phyloP scores from a whole-genome alignment of 2,888 invertebrate genomes.

The Drosophila anomelani region DNA sequence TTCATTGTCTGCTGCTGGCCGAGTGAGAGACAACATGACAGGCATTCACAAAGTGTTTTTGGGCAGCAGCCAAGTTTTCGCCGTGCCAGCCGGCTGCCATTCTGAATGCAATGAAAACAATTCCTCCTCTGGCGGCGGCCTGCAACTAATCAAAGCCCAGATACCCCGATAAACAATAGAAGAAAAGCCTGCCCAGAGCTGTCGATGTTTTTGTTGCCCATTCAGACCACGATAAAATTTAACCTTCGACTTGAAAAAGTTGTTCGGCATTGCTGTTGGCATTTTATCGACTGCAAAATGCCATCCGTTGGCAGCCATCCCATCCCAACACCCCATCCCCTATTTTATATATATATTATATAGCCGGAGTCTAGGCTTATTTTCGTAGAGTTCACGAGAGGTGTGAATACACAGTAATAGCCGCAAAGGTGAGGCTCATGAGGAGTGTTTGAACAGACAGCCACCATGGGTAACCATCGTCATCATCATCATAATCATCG shows the following conservation, averaged over 20 bases:
- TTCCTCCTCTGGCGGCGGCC: conserved; percentile 8
- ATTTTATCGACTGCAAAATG: conserved; percentile 71
- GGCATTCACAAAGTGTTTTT: conserved; percentile 63
- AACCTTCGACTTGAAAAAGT: conserved; percentile 77
- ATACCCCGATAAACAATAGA: conserved; percentile 65
- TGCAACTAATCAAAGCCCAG: conserved; percentile 61
- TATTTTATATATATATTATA: conserved; percentile 3
- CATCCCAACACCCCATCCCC: background rate
- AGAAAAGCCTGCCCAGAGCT: conserved; percentile 23
- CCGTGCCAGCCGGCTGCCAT: conserved; percentile 53
- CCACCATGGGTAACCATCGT: background rate
- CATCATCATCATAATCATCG: background rate
- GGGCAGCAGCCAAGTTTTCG: conserved; percentile 67
- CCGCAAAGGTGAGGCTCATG: conserved; percentile 10
- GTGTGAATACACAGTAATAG: conserved; percentile 26
- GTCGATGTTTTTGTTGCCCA: conserved; percentile 33
- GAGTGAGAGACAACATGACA: conserved; percentile 45
- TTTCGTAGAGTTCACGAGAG: conserved; percentile 23
- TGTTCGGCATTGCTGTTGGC: conserved; percentile 45
- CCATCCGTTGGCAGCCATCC: conserved; percentile 41
- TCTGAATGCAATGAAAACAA: conserved; percentile 29
- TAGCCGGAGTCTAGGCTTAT: conserved; percentile 31
- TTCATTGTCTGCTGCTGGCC: conserved; percentile 22
- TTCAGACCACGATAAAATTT: conserved; percentile 64
- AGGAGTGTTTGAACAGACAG: background rate